Evolutionary conservation across 2,113 vertebrate genomes (phyloP).

Genomic region (Bolborhynchus lineola): DNA sequence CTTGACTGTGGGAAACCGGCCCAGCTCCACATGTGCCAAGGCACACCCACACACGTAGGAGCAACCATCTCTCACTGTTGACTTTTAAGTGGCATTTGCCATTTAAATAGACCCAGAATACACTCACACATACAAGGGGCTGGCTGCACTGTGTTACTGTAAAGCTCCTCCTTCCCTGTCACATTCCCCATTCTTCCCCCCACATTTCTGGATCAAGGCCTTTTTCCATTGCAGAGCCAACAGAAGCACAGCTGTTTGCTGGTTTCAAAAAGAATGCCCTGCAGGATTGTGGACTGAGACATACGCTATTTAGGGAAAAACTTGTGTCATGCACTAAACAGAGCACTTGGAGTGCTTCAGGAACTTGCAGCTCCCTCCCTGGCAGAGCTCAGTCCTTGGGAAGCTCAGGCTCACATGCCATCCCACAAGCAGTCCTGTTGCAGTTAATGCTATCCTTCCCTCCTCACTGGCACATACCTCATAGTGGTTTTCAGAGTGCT

Average conservation of each 20-base stretch:
- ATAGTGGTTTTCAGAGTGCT: not conserved
- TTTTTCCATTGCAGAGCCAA: not conserved
- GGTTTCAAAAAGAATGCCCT: not conserved
- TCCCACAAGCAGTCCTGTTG: not conserved
- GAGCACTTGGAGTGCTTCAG: not conserved
- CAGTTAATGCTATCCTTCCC: not conserved
- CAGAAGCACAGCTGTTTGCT: not conserved
- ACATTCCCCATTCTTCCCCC: not conserved
- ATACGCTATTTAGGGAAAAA: not conserved
- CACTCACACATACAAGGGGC: not conserved
- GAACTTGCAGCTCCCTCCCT: not conserved
- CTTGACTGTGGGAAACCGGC: not conserved
- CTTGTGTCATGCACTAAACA: not conserved
- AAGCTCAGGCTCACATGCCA: not conserved
- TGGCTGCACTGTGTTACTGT: fast-evolving
- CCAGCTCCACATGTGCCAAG: not conserved
- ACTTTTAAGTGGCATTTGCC: slow-evolving; percentile 7
- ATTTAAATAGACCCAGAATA: not conserved
- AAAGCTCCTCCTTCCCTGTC: not conserved
- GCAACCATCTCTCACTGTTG: not conserved
- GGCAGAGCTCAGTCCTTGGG: not conserved
- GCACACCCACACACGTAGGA: not conserved
- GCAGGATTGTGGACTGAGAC: not conserved
- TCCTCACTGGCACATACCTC: not conserved
- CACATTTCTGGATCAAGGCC: not conserved